Percentiles rank a stretch among this genome's conserved stretches.
phyloP scores from a whole-genome alignment of 2,888 invertebrate genomes.

The Baronia brevicornis region DNA sequence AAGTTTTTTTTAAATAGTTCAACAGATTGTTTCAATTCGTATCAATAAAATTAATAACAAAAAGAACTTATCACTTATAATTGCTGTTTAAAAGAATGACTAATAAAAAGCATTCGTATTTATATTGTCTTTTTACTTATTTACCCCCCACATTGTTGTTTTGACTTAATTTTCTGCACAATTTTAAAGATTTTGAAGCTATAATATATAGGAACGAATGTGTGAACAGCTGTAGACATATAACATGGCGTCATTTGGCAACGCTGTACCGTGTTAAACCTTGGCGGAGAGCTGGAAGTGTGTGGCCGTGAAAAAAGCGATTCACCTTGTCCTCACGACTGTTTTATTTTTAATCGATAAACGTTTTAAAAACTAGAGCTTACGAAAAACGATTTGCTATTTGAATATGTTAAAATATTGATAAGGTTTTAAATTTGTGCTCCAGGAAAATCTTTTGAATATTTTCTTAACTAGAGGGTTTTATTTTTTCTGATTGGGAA shows the following conservation, averaged over 20 bases:
- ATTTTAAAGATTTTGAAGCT: not conserved
- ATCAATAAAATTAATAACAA: no score
- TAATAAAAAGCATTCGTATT: conserved; percentile 38
- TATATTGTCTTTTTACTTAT: conserved; percentile 11
- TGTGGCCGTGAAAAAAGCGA: conserved; percentile 24
- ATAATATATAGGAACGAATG: conserved; percentile 13
- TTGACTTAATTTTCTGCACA: not conserved
- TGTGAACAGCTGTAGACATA: conserved; percentile 37
- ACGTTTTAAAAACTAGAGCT: no score
- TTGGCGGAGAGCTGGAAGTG: conserved; percentile 29
- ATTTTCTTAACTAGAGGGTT: no score
- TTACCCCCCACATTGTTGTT: not conserved
- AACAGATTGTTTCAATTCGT: no score
- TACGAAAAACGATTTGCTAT: no score
- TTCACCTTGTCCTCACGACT: not conserved
- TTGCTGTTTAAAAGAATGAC: conserved; percentile 54
- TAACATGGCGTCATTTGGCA: conserved; percentile 32
- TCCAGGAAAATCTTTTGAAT: no score
- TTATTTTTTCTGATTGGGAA: no score
- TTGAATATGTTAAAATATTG: no score
- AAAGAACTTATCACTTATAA: conserved; percentile 57
- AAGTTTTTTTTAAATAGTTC: conserved; percentile 25
- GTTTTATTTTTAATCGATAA: no score
- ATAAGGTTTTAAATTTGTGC: no score
- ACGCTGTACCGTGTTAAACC: conserved; percentile 29